A percentile compares a stretch with the other conserved stretches of the same genome.
Evolutionary conservation across 2,113 vertebrate genomes (phyloP).

Genomic region (Isurus oxyrinchus): DNA sequence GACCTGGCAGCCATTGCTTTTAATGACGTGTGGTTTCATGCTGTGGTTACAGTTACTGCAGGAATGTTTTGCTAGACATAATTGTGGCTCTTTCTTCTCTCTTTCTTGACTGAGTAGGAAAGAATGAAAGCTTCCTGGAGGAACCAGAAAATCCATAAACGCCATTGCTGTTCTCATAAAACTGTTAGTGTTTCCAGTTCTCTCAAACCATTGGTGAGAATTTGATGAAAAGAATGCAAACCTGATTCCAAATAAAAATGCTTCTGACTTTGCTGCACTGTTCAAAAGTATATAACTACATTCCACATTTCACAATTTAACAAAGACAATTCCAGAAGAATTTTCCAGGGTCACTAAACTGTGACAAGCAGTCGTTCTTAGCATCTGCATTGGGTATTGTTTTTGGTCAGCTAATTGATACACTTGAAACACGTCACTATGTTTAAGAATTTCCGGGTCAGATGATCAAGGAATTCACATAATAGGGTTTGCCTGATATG

Average conservation of each 20-base stretch:
- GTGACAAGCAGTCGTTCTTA: background rate
- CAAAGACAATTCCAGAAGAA: background rate
- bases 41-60: conserved; percentile 33
- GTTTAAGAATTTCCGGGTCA: too few relatives aligned
- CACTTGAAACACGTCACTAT: background rate
- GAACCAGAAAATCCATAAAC: background rate
- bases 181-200: conserved; percentile 32
- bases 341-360: background rate
- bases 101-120: conserved; percentile 9
- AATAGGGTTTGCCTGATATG: background rate
- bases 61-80: conserved; percentile 37
- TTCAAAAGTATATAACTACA: background rate
- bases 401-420: background rate
- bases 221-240: conserved; percentile 23
- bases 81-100: conserved; percentile 37
- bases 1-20: conserved; percentile 28
- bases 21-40: conserved; percentile 40
- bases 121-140: conserved; percentile 28
- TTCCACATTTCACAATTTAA: background rate
- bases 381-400: background rate
- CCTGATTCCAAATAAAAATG: conserved; percentile 4
- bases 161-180: conserved; percentile 16
- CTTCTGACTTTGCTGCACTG: background rate
- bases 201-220: conserved; percentile 25
- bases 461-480: background rate